Conservation (phyloP, 2,888 invertebrate species). For the Azorinus chamasolen region DNA sequence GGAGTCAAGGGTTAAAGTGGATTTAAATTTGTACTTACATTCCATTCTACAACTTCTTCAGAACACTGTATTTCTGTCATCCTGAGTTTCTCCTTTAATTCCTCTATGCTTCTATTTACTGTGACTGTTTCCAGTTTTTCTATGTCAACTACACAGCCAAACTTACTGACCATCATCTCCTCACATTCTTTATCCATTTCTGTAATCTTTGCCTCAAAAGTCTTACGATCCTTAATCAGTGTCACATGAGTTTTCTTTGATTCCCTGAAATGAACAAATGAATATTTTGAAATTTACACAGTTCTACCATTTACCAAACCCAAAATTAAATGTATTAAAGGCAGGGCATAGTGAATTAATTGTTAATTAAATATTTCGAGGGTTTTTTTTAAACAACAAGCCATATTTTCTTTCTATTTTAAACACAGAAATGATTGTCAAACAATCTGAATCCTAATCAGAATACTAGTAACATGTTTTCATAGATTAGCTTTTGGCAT, state of each 20-base stretch:
- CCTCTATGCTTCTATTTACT: constrained; percentile 85
- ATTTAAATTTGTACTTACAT: constrained; percentile 82
- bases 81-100: constrained; percentile 85
- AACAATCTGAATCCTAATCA: no score
- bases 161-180: constrained; percentile 85
- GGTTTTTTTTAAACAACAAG: no score
- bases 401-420: no score
- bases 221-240: constrained; percentile 84
- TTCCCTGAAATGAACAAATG: constrained; percentile 74
- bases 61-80: constrained; percentile 82
- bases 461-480: no score
- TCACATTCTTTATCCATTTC: constrained; percentile 84
- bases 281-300: no score
- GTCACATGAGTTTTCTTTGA: constrained; percentile 84
- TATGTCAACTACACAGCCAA: constrained; percentile 85
- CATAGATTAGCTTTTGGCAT: no score
- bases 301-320: no score
- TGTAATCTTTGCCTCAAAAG: constrained; percentile 82
- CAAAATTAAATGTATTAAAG: no score
- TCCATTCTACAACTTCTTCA: constrained; percentile 80
- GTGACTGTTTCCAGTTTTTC: constrained; percentile 86
- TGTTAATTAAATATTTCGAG: no score
- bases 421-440: no score
- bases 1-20: no score
- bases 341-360: no score